A percentile compares a stretch with the other conserved stretches of the same genome.
Conservation (phyloP, 2,888 invertebrate species). For the Busseola fusca region DNA sequence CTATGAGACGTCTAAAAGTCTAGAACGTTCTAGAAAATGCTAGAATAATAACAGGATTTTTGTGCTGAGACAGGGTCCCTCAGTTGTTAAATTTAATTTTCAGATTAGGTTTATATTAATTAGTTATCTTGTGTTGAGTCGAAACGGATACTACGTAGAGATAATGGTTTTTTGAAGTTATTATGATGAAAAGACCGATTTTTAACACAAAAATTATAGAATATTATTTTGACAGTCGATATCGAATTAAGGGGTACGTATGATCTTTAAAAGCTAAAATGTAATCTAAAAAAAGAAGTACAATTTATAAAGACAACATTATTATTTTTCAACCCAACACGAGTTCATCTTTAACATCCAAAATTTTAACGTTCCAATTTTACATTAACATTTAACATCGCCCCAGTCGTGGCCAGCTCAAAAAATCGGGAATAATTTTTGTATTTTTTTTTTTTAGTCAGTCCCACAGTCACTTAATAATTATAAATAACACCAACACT, state of each 20-base stretch:
- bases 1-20: constrained; percentile 49
- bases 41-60: constrained; percentile 60
- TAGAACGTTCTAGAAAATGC: constrained; percentile 55
- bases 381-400: constrained; percentile 58
- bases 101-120: constrained; percentile 25
- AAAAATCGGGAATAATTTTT: constrained; percentile 63
- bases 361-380: constrained; percentile 51
- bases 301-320: not conserved
- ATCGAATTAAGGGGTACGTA: not conserved
- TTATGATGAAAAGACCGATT: not conserved
- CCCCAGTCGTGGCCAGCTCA: constrained; percentile 65
- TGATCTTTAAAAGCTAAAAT: not conserved
- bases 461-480: constrained; percentile 68
- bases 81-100: constrained; percentile 64
- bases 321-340: constrained; percentile 51
- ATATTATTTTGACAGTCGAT: not conserved
- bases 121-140: constrained; percentile 42
- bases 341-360: constrained; percentile 29
- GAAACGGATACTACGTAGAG: constrained; percentile 19
- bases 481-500: constrained; percentile 64
- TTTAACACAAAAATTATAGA: too few relatives aligned
- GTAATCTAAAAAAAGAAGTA: not conserved
- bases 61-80: constrained; percentile 83
- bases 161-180: not conserved
- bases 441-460: constrained; percentile 48